A percentile compares a stretch with the other conserved stretches of the same genome.
phyloP scores from a whole-genome alignment of 2,888 invertebrate genomes.

The Ennomos erosarius region DNA sequence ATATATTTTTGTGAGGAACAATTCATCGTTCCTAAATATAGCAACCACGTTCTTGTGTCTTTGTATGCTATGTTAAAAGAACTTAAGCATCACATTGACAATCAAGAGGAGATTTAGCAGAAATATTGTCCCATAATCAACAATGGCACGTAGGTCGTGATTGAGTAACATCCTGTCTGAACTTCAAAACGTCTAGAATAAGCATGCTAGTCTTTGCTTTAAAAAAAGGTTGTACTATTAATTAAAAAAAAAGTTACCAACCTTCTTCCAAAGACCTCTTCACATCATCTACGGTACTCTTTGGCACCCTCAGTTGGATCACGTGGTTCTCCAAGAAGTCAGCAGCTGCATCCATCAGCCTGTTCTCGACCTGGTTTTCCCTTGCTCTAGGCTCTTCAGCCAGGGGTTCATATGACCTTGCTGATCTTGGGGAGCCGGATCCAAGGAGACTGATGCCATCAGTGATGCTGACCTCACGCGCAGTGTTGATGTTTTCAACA shows the following conservation, averaged over 20 bases:
- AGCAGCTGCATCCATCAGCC: slow-evolving; percentile 90
- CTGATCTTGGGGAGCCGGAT: slow-evolving; percentile 83
- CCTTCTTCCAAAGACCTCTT: slow-evolving; percentile 93
- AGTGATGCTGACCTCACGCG: slow-evolving; percentile 83
- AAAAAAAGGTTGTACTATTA: too few relatives aligned
- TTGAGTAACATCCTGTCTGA: too few relatives aligned
- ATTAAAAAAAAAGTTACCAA: slow-evolving; percentile 62
- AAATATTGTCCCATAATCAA: too few relatives aligned
- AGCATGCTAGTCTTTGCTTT: too few relatives aligned
- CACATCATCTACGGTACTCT: slow-evolving; percentile 89
- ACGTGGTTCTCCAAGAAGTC: slow-evolving; percentile 93
- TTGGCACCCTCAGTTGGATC: slow-evolving; percentile 92
- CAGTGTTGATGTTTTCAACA: slow-evolving; percentile 83
- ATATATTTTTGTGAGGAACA: too few relatives aligned
- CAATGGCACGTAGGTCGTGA: too few relatives aligned
- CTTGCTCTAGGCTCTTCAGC: slow-evolving; percentile 90
- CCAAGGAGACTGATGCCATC: slow-evolving; percentile 86
- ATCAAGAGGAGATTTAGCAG: too few relatives aligned
- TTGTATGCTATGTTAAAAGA: too few relatives aligned
- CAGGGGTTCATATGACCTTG: slow-evolving; percentile 86
- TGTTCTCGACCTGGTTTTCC: slow-evolving; percentile 89
- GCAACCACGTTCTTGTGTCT: too few relatives aligned
- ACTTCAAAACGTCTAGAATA: too few relatives aligned
- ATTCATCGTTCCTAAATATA: too few relatives aligned
- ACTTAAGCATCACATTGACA: too few relatives aligned